phyloP scores from a whole-genome alignment of 2,113 vertebrate species.

The Anolis carolinensis region DNA sequence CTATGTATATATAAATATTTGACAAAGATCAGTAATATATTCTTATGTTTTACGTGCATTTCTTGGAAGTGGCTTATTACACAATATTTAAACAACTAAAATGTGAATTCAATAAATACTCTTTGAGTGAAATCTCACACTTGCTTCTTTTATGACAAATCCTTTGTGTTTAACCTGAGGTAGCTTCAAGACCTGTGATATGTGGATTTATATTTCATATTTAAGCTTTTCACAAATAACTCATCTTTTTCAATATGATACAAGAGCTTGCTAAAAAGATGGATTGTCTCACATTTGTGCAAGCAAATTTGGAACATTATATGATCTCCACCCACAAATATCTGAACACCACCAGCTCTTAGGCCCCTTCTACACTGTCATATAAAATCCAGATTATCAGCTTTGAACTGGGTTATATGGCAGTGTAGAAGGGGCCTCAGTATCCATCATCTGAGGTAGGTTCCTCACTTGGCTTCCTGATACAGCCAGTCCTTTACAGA shows the following conservation, averaged over 20 bases:
- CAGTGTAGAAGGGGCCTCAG: too few relatives aligned
- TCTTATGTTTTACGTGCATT: conserved; percentile 56
- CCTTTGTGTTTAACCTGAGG: not conserved
- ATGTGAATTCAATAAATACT: conserved; percentile 58
- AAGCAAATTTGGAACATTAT: not conserved
- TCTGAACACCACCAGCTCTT: not conserved
- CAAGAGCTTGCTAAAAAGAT: not conserved
- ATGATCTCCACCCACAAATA: not conserved
- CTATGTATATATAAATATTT: conserved; percentile 73
- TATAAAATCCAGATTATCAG: too few relatives aligned
- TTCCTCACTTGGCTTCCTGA: too few relatives aligned
- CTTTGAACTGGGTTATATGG: too few relatives aligned
- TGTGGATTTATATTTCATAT: not conserved
- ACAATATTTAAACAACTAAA: conserved; percentile 39
- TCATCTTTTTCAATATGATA: conserved; percentile 7
- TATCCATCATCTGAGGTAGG: too few relatives aligned
- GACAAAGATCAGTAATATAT: conserved; percentile 57
- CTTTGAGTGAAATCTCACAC: conserved; percentile 37
- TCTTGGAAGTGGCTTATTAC: conserved; percentile 20
- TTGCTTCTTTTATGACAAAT: conserved; percentile 25
- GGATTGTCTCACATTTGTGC: not conserved
- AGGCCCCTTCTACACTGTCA: too few relatives aligned
- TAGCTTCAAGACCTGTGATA: conserved; percentile 10
- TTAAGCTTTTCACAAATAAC: not conserved
- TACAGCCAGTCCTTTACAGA: too few relatives aligned